Percentiles rank a stretch among this genome's conserved stretches.
phyloP scores from a whole-genome alignment of 1,140 invertebrate genomes.

The Drosophila triauraria region DNA sequence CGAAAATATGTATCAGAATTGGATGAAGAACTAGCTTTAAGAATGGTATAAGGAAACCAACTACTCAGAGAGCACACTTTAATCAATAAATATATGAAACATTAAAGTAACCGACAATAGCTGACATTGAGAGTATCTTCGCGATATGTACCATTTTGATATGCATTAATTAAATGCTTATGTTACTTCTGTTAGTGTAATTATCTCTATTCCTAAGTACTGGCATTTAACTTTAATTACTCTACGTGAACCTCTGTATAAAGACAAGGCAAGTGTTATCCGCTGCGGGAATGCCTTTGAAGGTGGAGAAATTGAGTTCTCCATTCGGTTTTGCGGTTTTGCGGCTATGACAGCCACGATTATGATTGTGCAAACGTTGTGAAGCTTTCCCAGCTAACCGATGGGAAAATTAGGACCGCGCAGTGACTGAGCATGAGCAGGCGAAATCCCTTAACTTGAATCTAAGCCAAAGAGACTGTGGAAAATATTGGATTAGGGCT shows the following conservation, averaged over 20 bases:
- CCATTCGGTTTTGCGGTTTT: conserved; percentile 62
- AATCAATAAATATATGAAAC: not conserved
- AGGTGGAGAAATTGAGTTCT: conserved; percentile 51
- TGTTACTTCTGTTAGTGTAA: conserved; percentile 11
- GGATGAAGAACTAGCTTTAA: too few species aligned
- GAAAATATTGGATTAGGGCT: not conserved
- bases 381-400: not conserved
- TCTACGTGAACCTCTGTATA: conserved; percentile 15
- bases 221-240: conserved; percentile 74
- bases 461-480: not conserved
- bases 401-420: conserved; percentile 28
- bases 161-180: too few species aligned
- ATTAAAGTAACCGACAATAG: not conserved
- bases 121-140: too few species aligned
- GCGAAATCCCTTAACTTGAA: conserved; percentile 7
- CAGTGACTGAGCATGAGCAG: conserved; percentile 1
- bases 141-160: too few species aligned
- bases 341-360: conserved; percentile 4
- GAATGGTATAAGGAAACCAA: too few species aligned
- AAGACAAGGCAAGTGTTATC: conserved; percentile 5
- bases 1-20: too few species aligned
- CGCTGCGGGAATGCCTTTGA: conserved; percentile 32
- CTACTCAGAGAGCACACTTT: too few species aligned
- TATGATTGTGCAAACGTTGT: conserved; percentile 17
- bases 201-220: conserved; percentile 30